These are phyloP conservation scores for Palaemon carinicauda DNA, from an alignment of 1,140 invertebrate species.

Conservation along the genomic window DNA sequence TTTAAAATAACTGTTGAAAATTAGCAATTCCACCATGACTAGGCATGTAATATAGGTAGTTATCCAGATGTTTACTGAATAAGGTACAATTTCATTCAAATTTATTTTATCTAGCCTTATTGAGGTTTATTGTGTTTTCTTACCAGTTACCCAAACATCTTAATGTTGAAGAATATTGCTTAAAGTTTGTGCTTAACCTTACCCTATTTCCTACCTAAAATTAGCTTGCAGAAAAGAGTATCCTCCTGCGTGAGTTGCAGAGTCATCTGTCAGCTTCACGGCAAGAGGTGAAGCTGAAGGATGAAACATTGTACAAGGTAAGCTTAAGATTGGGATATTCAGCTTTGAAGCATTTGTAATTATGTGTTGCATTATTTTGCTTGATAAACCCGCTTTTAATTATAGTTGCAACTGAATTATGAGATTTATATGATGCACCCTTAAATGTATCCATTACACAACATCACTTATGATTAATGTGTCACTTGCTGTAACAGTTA, in stretches of 20 bases:
- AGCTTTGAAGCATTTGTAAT: neutral
- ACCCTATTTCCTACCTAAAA: neutral
- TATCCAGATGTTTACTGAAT: no score
- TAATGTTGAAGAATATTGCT: no score
- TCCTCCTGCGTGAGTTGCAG: constrained; percentile 56
- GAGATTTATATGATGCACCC: no score
- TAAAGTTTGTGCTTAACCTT: neutral
- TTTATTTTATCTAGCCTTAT: neutral
- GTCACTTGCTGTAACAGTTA: constrained; percentile 19
- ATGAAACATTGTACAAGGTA: constrained; percentile 55
- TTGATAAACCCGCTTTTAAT: neutral
- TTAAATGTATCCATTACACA: no score
- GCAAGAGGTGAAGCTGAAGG: constrained; percentile 50
- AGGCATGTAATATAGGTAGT: no score
- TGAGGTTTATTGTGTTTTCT: neutral
- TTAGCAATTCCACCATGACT: no score
- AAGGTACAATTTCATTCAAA: no score
- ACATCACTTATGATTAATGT: neutral
- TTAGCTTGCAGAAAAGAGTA: constrained; percentile 55
- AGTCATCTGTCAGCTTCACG: constrained; percentile 50
- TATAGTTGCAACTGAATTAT: no score
- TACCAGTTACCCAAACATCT: no score
- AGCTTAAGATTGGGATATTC: no score
- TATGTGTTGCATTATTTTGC: neutral
- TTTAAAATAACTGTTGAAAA: no score